Conservation (phyloP, 2,888 invertebrate genomes). For the Ennomos erosarius region DNA sequence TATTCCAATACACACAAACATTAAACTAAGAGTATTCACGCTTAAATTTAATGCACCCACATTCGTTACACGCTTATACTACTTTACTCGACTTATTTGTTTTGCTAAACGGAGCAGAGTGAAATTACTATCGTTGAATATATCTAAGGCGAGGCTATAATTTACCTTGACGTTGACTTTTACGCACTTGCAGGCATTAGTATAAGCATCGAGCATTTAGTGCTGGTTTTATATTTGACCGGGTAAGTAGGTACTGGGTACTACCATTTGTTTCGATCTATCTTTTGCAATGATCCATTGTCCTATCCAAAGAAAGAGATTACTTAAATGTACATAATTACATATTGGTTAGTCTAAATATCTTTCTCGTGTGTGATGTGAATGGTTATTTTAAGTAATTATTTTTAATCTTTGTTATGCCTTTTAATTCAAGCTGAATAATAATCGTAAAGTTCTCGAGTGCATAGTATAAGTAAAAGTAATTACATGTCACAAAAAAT, state of each 20-base stretch:
- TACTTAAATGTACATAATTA: too few relatives aligned
- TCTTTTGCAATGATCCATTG: too few relatives aligned
- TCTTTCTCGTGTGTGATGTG: too few relatives aligned
- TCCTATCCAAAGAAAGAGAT: too few relatives aligned
- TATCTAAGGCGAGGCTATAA: slow-evolving; percentile 31
- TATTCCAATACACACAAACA: slow-evolving; percentile 4
- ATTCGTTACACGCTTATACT: slow-evolving; percentile 18
- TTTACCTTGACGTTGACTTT: slow-evolving; percentile 44
- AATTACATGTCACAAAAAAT: too few relatives aligned
- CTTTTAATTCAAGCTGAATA: too few relatives aligned
- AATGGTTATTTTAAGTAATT: too few relatives aligned
- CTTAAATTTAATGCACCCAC: slow-evolving; percentile 18
- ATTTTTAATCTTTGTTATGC: too few relatives aligned
- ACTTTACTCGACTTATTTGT: slow-evolving; percentile 14
- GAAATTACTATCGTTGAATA: slow-evolving; percentile 25
- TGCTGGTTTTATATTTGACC: slow-evolving; percentile 32
- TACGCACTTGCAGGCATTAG: slow-evolving; percentile 39
- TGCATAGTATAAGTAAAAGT: too few relatives aligned
- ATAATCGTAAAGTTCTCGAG: too few relatives aligned
- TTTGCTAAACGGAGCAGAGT: slow-evolving; percentile 19
- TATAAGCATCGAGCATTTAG: slow-evolving; percentile 34
- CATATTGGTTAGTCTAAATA: too few relatives aligned
- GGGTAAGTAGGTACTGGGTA: not conserved
- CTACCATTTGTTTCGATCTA: not conserved
- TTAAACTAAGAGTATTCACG: slow-evolving; percentile 11